These are phyloP conservation scores for Odontophorus gujanensis DNA, from an alignment of 2,113 vertebrate genomes.

Conservation along the genomic window DNA sequence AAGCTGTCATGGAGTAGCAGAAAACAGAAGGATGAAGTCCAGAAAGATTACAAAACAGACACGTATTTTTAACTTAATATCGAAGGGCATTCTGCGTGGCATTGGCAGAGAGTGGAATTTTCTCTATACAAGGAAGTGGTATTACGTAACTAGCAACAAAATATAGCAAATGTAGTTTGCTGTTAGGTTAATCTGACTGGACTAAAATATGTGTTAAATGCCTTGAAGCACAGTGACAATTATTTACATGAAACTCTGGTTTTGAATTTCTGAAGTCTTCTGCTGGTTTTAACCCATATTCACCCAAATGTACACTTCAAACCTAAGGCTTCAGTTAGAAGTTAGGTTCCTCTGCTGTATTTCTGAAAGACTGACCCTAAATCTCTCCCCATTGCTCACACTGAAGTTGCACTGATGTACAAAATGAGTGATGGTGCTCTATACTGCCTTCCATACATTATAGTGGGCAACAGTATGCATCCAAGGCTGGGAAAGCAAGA, in stretches of 20 bases:
- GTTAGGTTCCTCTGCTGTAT: background rate
- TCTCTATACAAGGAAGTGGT: background rate
- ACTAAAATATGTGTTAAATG: background rate
- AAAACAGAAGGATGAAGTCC: background rate
- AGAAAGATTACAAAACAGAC: background rate
- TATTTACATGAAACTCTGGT: fast-evolving
- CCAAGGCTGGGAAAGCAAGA: background rate
- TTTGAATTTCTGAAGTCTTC: background rate
- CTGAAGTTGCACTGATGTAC: fast-evolving
- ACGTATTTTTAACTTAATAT: background rate
- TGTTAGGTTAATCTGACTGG: background rate
- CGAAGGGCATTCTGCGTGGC: background rate
- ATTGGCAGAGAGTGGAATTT: background rate
- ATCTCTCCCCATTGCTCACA: background rate
- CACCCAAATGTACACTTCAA: background rate
- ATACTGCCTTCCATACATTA: fast-evolving
- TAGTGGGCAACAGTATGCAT: background rate
- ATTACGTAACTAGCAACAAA: background rate
- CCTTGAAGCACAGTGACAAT: background rate
- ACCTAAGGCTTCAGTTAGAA: background rate
- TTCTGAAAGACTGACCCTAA: background rate
- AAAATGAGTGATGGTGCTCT: background rate
- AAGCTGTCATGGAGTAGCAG: background rate
- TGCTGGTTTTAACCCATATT: background rate
- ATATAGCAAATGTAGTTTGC: background rate